Base-by-base conservation (phyloP, 35 echinoderm and acorn worm species). In the Patiria miniata region DNA sequence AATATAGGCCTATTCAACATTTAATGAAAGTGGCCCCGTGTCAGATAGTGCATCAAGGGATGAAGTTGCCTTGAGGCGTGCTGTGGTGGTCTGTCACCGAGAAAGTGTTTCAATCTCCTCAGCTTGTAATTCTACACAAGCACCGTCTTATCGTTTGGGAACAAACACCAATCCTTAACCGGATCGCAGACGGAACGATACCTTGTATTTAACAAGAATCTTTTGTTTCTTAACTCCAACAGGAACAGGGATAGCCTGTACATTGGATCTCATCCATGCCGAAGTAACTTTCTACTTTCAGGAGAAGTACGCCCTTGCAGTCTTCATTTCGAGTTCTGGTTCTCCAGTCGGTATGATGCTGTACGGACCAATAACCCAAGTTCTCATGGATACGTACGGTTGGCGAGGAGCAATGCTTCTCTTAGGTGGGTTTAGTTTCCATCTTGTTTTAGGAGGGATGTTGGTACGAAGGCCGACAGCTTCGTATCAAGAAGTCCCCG, bases 371-470 rank as follows among this genome's bases (percentile, higher is more conserved):
- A 18, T 89, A 21, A 81, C 77, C 28, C 42, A 81, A 53, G 28
- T 61, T 34, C 33, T 89, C 19, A 38, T 39, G 34, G 33, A 44
- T 7, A 32, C 40, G 15, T 89, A 89, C 87, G 78, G 78, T 14
- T 89, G 87, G 78, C 79, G 78, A 61, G 78, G 87, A 22, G 53
- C 87, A 19, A n/a, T 89, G 51, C 87, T 89, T 3, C 30, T 89
- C 4, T 23, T 89, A 18, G 77, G 77, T 40, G 87, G 78, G 15
- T 1, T 82, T 12, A 81, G 53, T 34, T 33, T 81, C 77, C 50
- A 89, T n/a, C 37, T 89, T 39, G 87, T 61, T 29, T 14, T 77
- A 28, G 77, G 47, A 21, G 78, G 76, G 15, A 19, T 89, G 12
- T 32, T 89, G 33, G 39, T 77, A 21, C 42, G 42, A 47, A 47